Conservation (phyloP, 23 tunicate species). For the Pegea sp. region DNA sequence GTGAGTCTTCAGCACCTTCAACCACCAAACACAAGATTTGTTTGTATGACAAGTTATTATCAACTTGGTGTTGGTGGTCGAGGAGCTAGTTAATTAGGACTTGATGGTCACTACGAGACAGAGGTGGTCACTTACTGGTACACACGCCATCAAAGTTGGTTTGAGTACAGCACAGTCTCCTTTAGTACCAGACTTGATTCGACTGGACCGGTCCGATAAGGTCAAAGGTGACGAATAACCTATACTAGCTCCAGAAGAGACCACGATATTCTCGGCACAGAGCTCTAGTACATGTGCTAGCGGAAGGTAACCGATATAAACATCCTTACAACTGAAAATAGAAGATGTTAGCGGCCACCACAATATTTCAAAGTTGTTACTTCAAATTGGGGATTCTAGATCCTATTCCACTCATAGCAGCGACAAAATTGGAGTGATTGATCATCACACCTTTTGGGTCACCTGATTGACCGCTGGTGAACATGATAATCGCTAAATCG, state of each 20-base stretch:
- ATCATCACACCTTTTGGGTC: slow-evolving; percentile 94
- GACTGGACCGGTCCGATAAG: slow-evolving; percentile 63
- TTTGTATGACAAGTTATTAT: too few species aligned
- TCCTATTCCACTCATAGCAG: slow-evolving; percentile 59
- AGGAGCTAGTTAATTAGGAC: too few species aligned
- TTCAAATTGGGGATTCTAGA: slow-evolving; percentile 21
- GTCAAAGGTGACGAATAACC: slow-evolving; percentile 93
- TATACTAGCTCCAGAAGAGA: slow-evolving; percentile 41
- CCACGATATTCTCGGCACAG: slow-evolving; percentile 49
- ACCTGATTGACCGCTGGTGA: slow-evolving; percentile 91
- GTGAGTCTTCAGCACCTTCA: too few species aligned
- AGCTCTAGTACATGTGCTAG: slow-evolving; percentile 93
- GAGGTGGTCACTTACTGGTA: slow-evolving; percentile 21
- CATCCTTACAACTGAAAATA: slow-evolving; percentile 25
- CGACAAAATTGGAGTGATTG: slow-evolving; percentile 66
- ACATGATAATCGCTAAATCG: slow-evolving; percentile 83
- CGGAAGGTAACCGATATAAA: slow-evolving; percentile 86
- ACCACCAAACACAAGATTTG: too few species aligned
- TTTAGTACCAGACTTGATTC: slow-evolving; percentile 73
- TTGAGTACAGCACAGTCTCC: slow-evolving; percentile 68
- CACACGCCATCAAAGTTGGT: slow-evolving; percentile 93
- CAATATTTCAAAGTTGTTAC: slow-evolving; percentile 8
- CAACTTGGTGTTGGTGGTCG: too few species aligned
- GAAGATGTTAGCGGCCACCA: neutral
- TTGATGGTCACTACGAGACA: too few species aligned